These are phyloP conservation scores for Drosophila erecta DNA, from an alignment of 1,140 invertebrate species.

Conservation along the genomic window DNA sequence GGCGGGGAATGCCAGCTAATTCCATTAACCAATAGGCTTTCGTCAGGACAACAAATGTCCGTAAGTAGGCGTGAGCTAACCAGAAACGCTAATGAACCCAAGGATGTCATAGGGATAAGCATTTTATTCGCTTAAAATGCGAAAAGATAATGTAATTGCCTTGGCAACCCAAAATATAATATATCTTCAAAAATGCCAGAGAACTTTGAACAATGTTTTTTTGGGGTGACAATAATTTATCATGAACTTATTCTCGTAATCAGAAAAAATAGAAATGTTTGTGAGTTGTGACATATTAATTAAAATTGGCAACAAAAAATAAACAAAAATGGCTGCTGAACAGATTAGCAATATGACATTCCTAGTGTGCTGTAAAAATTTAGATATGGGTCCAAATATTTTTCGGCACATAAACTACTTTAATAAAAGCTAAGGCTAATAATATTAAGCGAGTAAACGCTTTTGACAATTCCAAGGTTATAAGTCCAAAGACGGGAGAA, in stretches of 20 bases:
- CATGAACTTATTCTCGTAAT: background rate
- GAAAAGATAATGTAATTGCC: slow-evolving; percentile 1
- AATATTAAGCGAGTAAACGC: background rate
- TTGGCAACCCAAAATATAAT: too few relatives aligned
- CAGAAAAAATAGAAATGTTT: background rate
- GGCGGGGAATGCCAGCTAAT: slow-evolving; percentile 34
- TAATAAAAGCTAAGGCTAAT: background rate
- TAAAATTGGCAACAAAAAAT: slow-evolving; percentile 1
- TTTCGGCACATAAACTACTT: background rate
- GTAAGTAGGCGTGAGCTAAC: slow-evolving; percentile 11
- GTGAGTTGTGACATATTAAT: background rate
- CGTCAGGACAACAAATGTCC: background rate
- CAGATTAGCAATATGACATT: background rate
- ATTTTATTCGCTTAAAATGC: background rate
- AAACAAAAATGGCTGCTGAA: background rate
- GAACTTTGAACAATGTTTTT: background rate
- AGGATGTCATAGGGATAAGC: slow-evolving; percentile 5
- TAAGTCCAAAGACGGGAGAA: slow-evolving; percentile 5
- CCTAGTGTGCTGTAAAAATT: background rate
- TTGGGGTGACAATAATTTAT: slow-evolving; percentile 9
- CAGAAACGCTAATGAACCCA: slow-evolving; percentile 3
- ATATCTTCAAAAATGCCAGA: too few relatives aligned
- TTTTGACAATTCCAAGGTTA: slow-evolving; percentile 11
- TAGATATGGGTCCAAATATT: too few relatives aligned
- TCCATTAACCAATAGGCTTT: slow-evolving; percentile 28